phyloP scores from a whole-genome alignment of 1,140 invertebrate genomes.

The Zaprionus davidi region DNA sequence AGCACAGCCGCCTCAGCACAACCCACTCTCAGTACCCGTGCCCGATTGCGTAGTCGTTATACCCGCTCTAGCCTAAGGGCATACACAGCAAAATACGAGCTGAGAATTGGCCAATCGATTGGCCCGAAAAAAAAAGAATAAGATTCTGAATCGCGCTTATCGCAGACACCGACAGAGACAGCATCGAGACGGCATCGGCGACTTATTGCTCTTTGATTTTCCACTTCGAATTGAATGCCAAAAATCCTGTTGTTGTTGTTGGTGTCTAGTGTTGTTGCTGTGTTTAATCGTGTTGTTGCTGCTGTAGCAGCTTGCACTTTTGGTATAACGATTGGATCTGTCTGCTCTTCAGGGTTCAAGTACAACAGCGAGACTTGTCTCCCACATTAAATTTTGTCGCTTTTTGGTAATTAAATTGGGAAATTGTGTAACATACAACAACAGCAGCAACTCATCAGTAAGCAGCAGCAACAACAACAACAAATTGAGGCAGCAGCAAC shows the following conservation, averaged over 20 bases:
- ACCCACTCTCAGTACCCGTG: not conserved
- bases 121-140: conserved; percentile 5
- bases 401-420: conserved; percentile 56
- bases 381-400: conserved; percentile 4
- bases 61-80: not conserved
- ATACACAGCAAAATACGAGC: conserved; percentile 3
- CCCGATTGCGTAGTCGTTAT: not conserved
- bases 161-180: conserved; percentile 40
- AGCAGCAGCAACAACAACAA: conserved; percentile 9
- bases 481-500: conserved; percentile 4
- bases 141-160: conserved; percentile 58
- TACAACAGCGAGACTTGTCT: conserved; percentile 48
- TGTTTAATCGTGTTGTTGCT: conserved; percentile 26
- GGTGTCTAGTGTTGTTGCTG: conserved; percentile 12
- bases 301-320: conserved; percentile 55
- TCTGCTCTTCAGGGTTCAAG: conserved; percentile 56
- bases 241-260: conserved; percentile 58
- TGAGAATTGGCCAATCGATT: conserved; percentile 37
- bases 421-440: conserved; percentile 37
- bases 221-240: conserved; percentile 66
- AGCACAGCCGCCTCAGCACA: not conserved
- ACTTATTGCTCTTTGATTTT: conserved; percentile 50
- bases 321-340: conserved; percentile 41
- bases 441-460: conserved; percentile 5
- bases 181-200: conserved; percentile 39